Evolutionary conservation across 2,888 invertebrate genomes (phyloP), one percentile per base, ranked within the genome.

Genomic region (Acronicta aceris): DNA sequence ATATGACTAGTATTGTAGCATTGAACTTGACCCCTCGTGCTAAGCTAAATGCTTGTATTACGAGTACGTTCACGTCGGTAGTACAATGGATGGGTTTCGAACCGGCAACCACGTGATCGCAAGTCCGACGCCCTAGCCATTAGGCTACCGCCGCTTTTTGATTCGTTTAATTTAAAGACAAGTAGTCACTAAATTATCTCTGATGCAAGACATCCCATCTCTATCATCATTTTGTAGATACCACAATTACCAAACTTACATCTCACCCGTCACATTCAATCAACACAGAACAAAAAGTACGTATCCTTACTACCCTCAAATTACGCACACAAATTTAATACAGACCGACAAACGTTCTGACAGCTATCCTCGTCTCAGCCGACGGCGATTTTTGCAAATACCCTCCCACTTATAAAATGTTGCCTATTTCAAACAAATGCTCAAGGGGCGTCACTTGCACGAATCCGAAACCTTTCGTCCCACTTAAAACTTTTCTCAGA

Each of bases 401-500:
- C 57, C 56, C 21, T 41, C 63, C 70, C 63, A 57, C 62, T 69
- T 65, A 71, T 62, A 75, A 75, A 76, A 69, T 78, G 62, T 66
- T 71, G 55, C 63, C 59, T 65, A 72, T 76, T 69, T 50, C 70
- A 58, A 48, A 75, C 53, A 65, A 78, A 75, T 69, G 62, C 69
- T 76, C 63, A 42, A 60, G 72, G 61, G 72, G 66, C 63, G 58
- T 72, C 79, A 72, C 76, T 76, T 57, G 69, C 65, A 78, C 58
- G 60, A 54, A 58, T 67, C 57, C 45, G 25, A 69, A 69, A 66
- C 66, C 72, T 76, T 75, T 67, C 63, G 65, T 61, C 52, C 65
- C 79, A 75, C 70, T 76, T 70, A 78, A 76, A 76, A 76, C 63
- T 76, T 76, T 76, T 27, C 45, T 47, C 53, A 56, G 67, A 78